Conservation (phyloP, 1,140 invertebrate species). For the Antheraea mylitta region DNA sequence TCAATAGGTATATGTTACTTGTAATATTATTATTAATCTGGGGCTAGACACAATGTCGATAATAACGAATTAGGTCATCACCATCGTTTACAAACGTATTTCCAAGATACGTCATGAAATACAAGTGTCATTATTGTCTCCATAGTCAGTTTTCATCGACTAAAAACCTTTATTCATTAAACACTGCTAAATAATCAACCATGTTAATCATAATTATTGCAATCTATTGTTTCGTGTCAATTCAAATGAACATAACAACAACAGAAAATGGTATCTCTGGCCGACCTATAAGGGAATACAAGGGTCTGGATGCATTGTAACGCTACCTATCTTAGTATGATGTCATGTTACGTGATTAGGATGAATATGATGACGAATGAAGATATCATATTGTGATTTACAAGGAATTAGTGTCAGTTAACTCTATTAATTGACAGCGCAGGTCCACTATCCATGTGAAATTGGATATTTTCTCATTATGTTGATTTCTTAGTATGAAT, state of each 20-base stretch:
- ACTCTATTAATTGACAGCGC: neutral
- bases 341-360: neutral
- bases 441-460: neutral
- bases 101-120: too few relatives aligned
- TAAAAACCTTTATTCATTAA: too few relatives aligned
- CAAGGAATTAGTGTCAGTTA: neutral
- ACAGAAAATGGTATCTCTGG: neutral
- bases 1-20: too few relatives aligned
- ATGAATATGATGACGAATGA: neutral
- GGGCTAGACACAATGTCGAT: too few relatives aligned
- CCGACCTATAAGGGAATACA: neutral
- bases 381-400: constrained; percentile 1
- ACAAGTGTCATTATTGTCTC: too few relatives aligned
- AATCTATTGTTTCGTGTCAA: too few relatives aligned
- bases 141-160: too few relatives aligned
- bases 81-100: too few relatives aligned
- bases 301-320: neutral
- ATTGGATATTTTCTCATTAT: neutral
- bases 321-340: neutral
- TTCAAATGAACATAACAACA: neutral
- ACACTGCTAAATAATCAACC: too few relatives aligned
- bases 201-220: too few relatives aligned
- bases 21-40: too few relatives aligned
- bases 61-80: too few relatives aligned
- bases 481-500: neutral